phyloP scores from a whole-genome alignment of 2,113 vertebrate species.

The Oxyruncus cristatus region DNA sequence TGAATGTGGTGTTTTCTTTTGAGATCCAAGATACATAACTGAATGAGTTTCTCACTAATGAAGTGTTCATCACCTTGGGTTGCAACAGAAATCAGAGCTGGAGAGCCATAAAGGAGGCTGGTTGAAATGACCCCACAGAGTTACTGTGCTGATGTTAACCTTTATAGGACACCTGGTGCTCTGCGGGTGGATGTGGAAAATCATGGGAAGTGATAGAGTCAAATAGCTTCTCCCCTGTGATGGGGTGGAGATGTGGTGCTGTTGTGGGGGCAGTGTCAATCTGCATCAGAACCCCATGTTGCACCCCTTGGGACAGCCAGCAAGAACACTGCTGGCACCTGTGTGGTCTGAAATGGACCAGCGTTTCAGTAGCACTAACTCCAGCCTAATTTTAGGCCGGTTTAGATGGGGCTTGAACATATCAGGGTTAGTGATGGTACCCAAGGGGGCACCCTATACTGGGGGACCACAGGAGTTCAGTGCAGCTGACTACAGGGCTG shows the following conservation, averaged over 20 bases:
- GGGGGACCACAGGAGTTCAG: neutral
- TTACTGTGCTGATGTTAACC: neutral
- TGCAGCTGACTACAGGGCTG: neutral
- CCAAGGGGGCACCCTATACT: fast-evolving
- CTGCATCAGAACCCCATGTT: fast-evolving
- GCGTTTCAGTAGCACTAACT: neutral
- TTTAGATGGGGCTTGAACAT: fast-evolving
- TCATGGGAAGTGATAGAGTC: neutral
- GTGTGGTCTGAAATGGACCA: neutral
- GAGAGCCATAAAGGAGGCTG: neutral
- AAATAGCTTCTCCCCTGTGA: neutral
- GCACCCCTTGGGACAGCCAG: fast-evolving
- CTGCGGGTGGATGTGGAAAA: neutral
- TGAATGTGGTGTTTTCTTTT: neutral
- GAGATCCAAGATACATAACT: neutral
- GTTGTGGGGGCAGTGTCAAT: fast-evolving
- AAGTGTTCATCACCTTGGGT: neutral
- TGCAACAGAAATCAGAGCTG: neutral
- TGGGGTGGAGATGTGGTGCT: neutral
- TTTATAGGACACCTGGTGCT: neutral
- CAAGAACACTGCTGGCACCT: neutral
- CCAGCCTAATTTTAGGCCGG: neutral
- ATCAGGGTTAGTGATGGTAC: neutral
- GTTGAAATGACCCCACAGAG: neutral
- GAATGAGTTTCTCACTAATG: neutral